Evolutionary conservation across 2,888 invertebrate species (phyloP).

Genomic region (Acrobeloides nanus): DNA sequence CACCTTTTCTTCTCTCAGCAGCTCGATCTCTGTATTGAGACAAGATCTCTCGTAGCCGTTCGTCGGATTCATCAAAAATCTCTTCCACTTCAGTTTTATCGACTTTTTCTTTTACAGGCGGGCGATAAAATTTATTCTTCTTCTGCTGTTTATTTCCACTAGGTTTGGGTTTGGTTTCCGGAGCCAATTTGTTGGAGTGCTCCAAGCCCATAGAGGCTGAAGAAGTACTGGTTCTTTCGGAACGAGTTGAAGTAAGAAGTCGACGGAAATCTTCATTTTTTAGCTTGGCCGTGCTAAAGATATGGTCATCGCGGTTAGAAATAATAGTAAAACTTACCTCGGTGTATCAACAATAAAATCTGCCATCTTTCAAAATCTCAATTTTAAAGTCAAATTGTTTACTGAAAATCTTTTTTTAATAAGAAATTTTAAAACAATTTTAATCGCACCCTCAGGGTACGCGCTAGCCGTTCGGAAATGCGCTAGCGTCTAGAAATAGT

Average conservation of each 20-base stretch:
- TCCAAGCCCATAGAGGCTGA: conserved; percentile 12
- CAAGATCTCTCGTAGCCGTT: conserved; percentile 40
- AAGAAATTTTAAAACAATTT: too few species aligned
- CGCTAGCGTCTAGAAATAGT: too few species aligned
- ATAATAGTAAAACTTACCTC: too few species aligned
- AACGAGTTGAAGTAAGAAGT: conserved; percentile 24
- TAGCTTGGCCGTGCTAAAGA: too few species aligned
- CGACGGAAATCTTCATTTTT: conserved; percentile 49
- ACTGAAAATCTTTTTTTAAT: too few species aligned
- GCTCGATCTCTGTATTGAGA: conserved; percentile 55
- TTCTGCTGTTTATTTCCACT: conserved; percentile 11
- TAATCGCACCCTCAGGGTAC: too few species aligned
- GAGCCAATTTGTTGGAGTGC: conserved; percentile 7
- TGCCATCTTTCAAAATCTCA: too few species aligned
- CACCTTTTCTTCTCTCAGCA: conserved; percentile 46
- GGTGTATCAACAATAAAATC: too few species aligned
- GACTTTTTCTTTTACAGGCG: conserved; percentile 12
- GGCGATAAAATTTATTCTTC: conserved; percentile 10
- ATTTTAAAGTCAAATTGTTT: too few species aligned
- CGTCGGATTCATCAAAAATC: conserved; percentile 36
- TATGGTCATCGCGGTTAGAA: too few species aligned
- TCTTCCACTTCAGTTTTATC: conserved; percentile 41
- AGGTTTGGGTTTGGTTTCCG: conserved; percentile 3
- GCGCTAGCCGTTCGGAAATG: too few species aligned
- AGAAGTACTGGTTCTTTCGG: conserved; percentile 2